Base-by-base conservation (phyloP, 2,888 invertebrate genomes). In the Smittia aterrima region DNA sequence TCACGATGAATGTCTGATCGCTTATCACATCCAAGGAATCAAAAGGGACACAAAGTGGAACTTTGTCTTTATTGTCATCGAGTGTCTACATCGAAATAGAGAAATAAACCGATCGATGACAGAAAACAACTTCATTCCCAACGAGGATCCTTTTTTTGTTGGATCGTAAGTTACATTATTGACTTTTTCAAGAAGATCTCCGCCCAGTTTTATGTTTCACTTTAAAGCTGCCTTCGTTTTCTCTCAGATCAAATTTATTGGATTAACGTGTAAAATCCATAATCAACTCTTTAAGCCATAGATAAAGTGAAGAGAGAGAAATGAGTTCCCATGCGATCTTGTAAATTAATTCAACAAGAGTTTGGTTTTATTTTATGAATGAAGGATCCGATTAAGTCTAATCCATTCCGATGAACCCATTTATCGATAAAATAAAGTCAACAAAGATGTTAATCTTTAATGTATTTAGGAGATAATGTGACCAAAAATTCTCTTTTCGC, bases 361-460 rank as follows among this genome's bases (percentile, higher is more conserved):
- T 32, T 32, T 32, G 32, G n/a, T n/a, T n/a, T 32, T 3, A 9
- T 32, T 32, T 3, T 32, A 3, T 32, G 32, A 32, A 32, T 32
- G 32, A 32, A 32, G 9, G 4, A 32, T 32, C 9, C 32, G 32
- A 32, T 32, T 9, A 3, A 32, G n/a, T 47, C 47, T 47, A 47
- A 47, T 47, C 11, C 47, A n/a, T 47, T 47, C 47, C 47, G 16
- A 47, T 47, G 47, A 47, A 47, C 47, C 16, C 47, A 47, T 47
- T 66, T 66, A 27, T 68, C 68, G 68, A 68, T 47, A 24, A 47
- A 67, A 67, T 67, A 67, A 67, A 68, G 25, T 68, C 68, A 68
- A 68, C 68, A 68, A 16, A 68, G 68, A 47, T 68, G 20, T 68
- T 68, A 68, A 68, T 68, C 68, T 68, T 68, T 68, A 68, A 68